phyloP scores from a whole-genome alignment of 2,797 vertebrate species.

The Tragelaphus eurycerus region DNA sequence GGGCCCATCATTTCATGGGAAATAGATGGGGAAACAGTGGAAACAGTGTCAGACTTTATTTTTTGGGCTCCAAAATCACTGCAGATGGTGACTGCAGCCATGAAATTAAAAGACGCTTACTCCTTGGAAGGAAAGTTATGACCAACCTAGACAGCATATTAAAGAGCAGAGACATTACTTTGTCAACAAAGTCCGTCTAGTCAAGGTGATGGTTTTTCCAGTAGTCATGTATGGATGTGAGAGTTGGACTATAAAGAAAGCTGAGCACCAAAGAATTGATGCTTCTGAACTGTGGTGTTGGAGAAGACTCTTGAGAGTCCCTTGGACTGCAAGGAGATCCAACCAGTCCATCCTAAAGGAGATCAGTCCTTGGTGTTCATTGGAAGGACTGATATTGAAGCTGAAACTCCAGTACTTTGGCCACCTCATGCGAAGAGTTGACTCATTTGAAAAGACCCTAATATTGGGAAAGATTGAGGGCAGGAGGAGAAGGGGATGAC shows the following conservation, averaged over 20 bases:
- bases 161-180: background rate
- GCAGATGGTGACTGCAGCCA: background rate
- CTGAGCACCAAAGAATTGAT: background rate
- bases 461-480: background rate
- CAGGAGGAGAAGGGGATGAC: background rate
- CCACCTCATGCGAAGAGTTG: background rate
- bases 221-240: background rate
- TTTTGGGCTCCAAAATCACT: background rate
- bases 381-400: background rate
- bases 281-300: background rate
- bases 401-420: background rate
- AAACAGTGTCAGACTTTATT: fast-evolving
- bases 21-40: background rate
- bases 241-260: background rate
- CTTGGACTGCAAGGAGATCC: background rate
- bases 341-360: background rate
- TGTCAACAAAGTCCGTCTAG: background rate
- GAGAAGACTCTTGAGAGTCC: background rate
- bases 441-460: background rate
- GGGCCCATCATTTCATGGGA: background rate
- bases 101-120: background rate
- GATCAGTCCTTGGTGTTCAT: background rate
- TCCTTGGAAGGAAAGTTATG: background rate
- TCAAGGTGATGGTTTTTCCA: background rate
- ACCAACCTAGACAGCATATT: background rate